A percentile compares a stretch with the other conserved stretches of the same genome.
phyloP scores from a whole-genome alignment of 2,113 vertebrate species.

The Ceyx cyanopectus region DNA sequence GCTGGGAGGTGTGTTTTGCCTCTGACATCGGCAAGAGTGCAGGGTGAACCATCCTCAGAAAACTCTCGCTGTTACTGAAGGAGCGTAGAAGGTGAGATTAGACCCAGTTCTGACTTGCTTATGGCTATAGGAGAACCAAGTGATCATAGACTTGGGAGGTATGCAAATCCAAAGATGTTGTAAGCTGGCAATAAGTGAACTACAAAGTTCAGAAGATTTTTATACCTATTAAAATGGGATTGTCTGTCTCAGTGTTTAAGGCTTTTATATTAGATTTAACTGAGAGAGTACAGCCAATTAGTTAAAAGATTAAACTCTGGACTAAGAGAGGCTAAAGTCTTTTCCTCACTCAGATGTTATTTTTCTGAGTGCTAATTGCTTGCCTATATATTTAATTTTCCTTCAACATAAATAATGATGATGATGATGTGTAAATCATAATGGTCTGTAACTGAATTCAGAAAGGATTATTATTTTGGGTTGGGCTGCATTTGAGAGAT shows the following conservation, averaged over 20 bases:
- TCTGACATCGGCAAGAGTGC: not conserved
- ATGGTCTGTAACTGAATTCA: not conserved
- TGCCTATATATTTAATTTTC: not conserved
- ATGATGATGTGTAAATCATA: not conserved
- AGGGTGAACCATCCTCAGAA: not conserved
- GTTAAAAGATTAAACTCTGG: slow-evolving; percentile 19
- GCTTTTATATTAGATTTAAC: slow-evolving; percentile 31
- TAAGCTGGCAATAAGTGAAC: not conserved
- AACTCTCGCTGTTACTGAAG: not conserved
- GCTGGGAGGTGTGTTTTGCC: not conserved
- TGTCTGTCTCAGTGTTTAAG: not conserved
- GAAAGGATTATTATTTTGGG: not conserved
- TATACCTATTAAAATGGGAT: slow-evolving; percentile 13
- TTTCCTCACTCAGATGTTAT: not conserved
- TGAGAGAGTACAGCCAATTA: not conserved
- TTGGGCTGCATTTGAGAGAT: not conserved
- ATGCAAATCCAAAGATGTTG: not conserved
- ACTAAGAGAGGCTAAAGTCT: not conserved
- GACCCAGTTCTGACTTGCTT: not conserved
- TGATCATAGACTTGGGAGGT: not conserved
- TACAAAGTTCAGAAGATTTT: slow-evolving; percentile 3
- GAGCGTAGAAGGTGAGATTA: not conserved
- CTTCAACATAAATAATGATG: not conserved
- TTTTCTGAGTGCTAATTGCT: slow-evolving; percentile 7
- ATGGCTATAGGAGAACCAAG: not conserved